phyloP scores from a whole-genome alignment of 2,113 vertebrate genomes.

The Sus scrofa region T2T-Sscrofa CM000823.6:4249501-4250000 shows the following conservation, averaged over 20 bases:
- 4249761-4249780: background rate
- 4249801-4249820: background rate
- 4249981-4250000: background rate
- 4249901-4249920: rapidly evolving
- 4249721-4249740: background rate
- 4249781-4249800: background rate
- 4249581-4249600: background rate
- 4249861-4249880: background rate
- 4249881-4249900: background rate
- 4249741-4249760: background rate
- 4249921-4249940: background rate
- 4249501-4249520: rapidly evolving
- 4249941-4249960: background rate
- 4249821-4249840: background rate
- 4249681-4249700: background rate
- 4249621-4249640: background rate
- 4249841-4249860: background rate
- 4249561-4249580: rapidly evolving
- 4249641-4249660: background rate
- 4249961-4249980: background rate
- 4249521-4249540: background rate
- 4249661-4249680: background rate
- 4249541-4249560: background rate
- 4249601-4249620: no score
- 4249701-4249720: no score